Conservation (phyloP, 37 sponge, comb jelly and placozoan genomes). For the Bolinopsis microptera region DNA sequence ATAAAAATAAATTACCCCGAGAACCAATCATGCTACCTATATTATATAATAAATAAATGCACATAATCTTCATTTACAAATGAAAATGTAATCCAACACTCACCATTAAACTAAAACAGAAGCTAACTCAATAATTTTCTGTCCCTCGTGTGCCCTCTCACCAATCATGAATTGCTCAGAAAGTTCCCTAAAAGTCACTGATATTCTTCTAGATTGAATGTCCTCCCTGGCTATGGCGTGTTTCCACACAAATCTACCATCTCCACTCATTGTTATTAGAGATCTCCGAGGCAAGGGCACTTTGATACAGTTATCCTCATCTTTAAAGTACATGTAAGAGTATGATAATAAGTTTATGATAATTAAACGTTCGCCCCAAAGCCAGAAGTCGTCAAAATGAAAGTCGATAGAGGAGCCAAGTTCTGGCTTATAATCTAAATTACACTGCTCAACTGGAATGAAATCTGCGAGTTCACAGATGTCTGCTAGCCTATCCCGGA, state of each 20-base stretch:
- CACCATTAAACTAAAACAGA: neutral
- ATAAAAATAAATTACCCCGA: no score
- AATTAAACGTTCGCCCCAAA: constrained; percentile 94
- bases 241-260: constrained; percentile 80
- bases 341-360: constrained; percentile 86
- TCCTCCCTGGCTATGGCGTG: constrained; percentile 84
- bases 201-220: constrained; percentile 75
- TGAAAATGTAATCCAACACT: no score
- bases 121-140: constrained; percentile 69
- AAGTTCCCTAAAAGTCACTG: constrained; percentile 87
- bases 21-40: no score
- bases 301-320: constrained; percentile 66
- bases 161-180: constrained; percentile 71
- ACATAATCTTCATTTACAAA: no score
- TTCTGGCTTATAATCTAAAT: constrained; percentile 82
- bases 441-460: constrained; percentile 91
- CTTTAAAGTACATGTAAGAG: constrained; percentile 76
- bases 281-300: constrained; percentile 81
- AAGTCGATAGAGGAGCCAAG: constrained; percentile 90
- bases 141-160: constrained; percentile 71
- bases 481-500: constrained; percentile 69
- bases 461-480: constrained; percentile 69
- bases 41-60: no score
- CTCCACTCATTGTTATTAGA: constrained; percentile 78
- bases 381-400: constrained; percentile 91